Evolutionary conservation across 2,888 invertebrate genomes (phyloP), one percentile per base, ranked within the genome.

Genomic region (Sipha maydis): DNA sequence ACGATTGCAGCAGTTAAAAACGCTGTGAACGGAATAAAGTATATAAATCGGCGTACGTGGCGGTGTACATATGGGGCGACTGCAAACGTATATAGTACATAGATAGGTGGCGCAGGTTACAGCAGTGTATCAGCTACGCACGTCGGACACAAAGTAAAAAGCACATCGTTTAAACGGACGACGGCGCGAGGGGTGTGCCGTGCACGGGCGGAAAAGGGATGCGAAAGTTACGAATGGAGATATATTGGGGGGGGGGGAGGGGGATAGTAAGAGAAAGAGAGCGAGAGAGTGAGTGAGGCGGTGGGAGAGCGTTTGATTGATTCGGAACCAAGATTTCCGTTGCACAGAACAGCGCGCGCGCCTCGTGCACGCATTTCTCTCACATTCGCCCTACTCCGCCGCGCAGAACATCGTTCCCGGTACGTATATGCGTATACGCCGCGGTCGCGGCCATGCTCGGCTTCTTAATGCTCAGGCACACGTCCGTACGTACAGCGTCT

Each of bases 291-390:
- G 71, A 28, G 71, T 31, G 71, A 28, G 31, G 17, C 14, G 14
- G 71, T 14, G 69, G 28, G 19, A 54, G 56, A 73, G 25, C 78
- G 79, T 80, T 80, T 75, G 88, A 88, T 88, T 76, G 88, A 80
- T 82, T 82, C 48, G 67, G 75, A 48, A 28, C 75, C 48, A 82
- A 76, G 88, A 88, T 82, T 82, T 88, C 88, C 80, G 61, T 88
- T 48, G 67, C 67, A 80, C 56, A 31, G 71, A 76, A 5, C n/a
- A 34, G 31, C 14, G 48, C 48, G 71, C 31, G 61, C 77, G 79
- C 19, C 75, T n/a, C n/a, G n/a, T 17, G n/a, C 80, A 38, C 34
- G 80, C 61, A 54, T 78, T 85, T 71, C 78, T 78, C 67, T 67
- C 85, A 31, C 71, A 9, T 28, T 54, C 48, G 25, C n/a, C 28